Evolutionary conservation across 2,797 vertebrate genomes (phyloP).

Genomic region (Benthosema pterotum): DNA sequence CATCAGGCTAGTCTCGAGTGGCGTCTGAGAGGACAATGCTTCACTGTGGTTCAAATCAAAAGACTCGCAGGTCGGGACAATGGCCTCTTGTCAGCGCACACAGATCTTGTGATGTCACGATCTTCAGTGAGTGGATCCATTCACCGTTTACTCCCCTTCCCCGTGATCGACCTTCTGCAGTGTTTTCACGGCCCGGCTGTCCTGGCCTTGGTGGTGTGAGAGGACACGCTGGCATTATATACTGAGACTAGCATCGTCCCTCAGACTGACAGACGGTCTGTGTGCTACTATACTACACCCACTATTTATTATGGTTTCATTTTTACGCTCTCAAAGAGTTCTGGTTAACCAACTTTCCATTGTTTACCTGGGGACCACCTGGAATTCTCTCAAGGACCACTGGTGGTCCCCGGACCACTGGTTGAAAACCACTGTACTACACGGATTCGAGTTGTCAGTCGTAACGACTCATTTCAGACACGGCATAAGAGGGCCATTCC

Average conservation of each 20-base stretch:
- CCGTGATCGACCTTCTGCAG: slow-evolving; percentile 11
- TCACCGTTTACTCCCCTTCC: slow-evolving; percentile 26
- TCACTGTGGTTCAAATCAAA: slow-evolving; percentile 71
- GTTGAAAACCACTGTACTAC: no score
- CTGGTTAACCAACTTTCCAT: no score
- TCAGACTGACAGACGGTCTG: slow-evolving; percentile 45
- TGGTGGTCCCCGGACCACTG: no score
- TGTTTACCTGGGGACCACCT: no score
- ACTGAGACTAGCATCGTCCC: slow-evolving; percentile 48
- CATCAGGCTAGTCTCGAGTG: slow-evolving; percentile 70
- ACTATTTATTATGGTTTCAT: no score
- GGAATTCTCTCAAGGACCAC: no score
- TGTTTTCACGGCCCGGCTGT: background rate
- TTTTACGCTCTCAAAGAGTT: no score
- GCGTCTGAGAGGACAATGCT: slow-evolving; percentile 73
- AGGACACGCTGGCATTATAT: no score
- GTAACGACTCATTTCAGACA: no score
- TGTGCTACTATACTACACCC: slow-evolving; percentile 8
- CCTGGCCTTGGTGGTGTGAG: slow-evolving; percentile 5
- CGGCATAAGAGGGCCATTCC: no score
- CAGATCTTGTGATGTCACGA: slow-evolving; percentile 56
- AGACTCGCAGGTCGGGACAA: slow-evolving; percentile 67
- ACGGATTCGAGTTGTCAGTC: no score
- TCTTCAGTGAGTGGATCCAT: slow-evolving; percentile 49
- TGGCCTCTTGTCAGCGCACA: slow-evolving; percentile 54